Evolutionary conservation across 2,113 vertebrate species (phyloP), one percentile per base, ranked within the genome.

Genomic region (Corythoichthys haematopterus): DNA sequence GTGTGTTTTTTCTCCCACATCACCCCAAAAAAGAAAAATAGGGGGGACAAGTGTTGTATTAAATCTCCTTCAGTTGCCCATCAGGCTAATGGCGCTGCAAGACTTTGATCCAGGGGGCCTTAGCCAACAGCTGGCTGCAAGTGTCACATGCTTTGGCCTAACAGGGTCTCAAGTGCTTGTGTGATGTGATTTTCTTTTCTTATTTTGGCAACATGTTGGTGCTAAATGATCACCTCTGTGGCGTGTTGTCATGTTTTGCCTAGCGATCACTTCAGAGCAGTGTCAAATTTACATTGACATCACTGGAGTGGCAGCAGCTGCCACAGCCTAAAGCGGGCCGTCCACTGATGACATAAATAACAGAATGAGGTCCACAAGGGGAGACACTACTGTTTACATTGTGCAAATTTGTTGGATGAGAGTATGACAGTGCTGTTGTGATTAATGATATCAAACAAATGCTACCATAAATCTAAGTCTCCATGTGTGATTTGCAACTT

Each of bases 171-270:
- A 13, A 62, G 15, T 46, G 40, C 3, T 1, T 46, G 40, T 35
- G 52, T 66, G 43, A 78, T 55, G 64, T 33, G n/a, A 62, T 50
- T 56, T 64, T 59, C 3, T 38, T 6, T 38, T 48, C 11, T 50
- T 64, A 56, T 74, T 67, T 45, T 77, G 61, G 43, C n/a, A 40
- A 62, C 69, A 52, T 43, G 45, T 37, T 28, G 47, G 60, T 64
- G 71, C 59, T 72, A 75, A 82, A 80, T 43, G 69, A 69, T 73
- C 75, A 70, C 71, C 75, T 68, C 71, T 61, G 65, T 38, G 7
- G 37, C 53, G 65, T 58, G 74, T 63, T 68, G 46, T 14, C 6
- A 5, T 36, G 8, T 14, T 74, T 46, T 56, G 62, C 51, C 65
- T 63, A 16, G 70, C 62, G 53, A 66, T 84, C 76, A 62, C 69